Percentiles rank a stretch among this genome's conserved stretches.
These are phyloP conservation scores for Mellilla xanthometata DNA, from an alignment of 2,888 invertebrate genomes.

Conservation along the genomic window DNA sequence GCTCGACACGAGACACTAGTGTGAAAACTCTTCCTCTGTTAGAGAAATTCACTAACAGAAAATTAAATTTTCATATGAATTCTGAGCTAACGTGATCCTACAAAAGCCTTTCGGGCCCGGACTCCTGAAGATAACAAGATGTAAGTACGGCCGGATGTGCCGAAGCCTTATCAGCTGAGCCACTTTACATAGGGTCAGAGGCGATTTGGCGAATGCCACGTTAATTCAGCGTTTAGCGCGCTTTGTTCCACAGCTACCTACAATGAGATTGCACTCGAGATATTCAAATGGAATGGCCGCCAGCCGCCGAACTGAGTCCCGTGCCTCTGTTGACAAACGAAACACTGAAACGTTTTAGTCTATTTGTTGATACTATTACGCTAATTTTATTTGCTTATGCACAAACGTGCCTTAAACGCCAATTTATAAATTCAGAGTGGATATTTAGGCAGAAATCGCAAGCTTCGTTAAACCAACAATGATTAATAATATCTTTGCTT, in stretches of 20 bases:
- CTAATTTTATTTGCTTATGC: conserved; percentile 60
- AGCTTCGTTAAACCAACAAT: conserved; percentile 29
- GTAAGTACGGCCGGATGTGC: conserved; percentile 63
- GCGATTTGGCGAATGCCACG: conserved; percentile 63
- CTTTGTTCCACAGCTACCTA: conserved; percentile 53
- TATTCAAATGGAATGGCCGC: conserved; percentile 66
- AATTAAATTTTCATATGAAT: conserved; percentile 80
- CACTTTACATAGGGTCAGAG: conserved; percentile 67
- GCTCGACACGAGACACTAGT: conserved; percentile 69
- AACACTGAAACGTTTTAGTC: conserved; percentile 52
- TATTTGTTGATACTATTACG: conserved; percentile 54
- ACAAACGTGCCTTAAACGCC: conserved; percentile 38
- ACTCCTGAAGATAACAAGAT: conserved; percentile 69
- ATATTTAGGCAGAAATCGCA: conserved; percentile 35
- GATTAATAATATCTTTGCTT: no score
- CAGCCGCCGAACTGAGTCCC: conserved; percentile 45
- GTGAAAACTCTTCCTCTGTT: conserved; percentile 66
- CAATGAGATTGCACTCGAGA: conserved; percentile 62
- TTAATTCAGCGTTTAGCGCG: conserved; percentile 69
- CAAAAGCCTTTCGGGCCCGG: conserved; percentile 63
- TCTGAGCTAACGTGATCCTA: conserved; percentile 64
- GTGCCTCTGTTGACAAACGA: conserved; percentile 57
- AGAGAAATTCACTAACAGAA: conserved; percentile 72
- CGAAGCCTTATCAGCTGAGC: conserved; percentile 61
- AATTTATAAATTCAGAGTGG: conserved; percentile 38